A percentile compares a stretch with the other conserved stretches of the same genome.
These are phyloP conservation scores for Luperina testacea DNA, from an alignment of 2,888 invertebrate species.

Conservation along the genomic window DNA sequence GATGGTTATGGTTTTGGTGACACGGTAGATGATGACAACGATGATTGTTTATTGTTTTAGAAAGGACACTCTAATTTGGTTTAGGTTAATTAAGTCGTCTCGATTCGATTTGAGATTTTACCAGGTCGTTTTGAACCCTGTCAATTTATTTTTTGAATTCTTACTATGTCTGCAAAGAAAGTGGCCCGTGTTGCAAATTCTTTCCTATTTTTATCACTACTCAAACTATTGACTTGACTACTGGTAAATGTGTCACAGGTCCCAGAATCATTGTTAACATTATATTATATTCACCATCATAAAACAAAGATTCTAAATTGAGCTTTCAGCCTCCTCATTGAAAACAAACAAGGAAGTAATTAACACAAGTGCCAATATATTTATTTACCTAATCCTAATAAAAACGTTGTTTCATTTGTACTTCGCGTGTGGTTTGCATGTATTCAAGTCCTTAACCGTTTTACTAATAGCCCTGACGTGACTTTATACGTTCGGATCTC, in stretches of 20 bases:
- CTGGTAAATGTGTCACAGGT: neutral
- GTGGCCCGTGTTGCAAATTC: neutral
- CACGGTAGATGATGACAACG: slow-evolving; percentile 15
- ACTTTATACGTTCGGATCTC: slow-evolving; percentile 82
- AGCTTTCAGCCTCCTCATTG: neutral
- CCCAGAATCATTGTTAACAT: neutral
- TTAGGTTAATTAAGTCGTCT: neutral
- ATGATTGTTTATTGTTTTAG: neutral
- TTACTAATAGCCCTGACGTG: slow-evolving; percentile 86
- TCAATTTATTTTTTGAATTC: neutral
- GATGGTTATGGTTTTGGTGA: slow-evolving; percentile 17
- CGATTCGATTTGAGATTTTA: neutral
- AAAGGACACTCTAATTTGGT: neutral
- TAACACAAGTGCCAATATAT: neutral
- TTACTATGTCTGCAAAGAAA: neutral
- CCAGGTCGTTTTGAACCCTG: neutral
- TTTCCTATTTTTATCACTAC: neutral
- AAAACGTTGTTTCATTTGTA: slow-evolving; percentile 38
- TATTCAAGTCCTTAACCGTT: slow-evolving; percentile 80
- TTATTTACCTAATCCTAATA: slow-evolving; percentile 22
- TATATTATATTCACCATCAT: too few relatives aligned
- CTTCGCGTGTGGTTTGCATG: slow-evolving; percentile 76
- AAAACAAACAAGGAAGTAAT: slow-evolving; percentile 10
- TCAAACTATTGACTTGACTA: neutral
- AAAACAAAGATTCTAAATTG: neutral